Percentiles rank a stretch among this genome's conserved stretches.
These are phyloP conservation scores for Tetraneura akinire DNA, from an alignment of 1,140 invertebrate species.

Conservation along the genomic window DNA sequence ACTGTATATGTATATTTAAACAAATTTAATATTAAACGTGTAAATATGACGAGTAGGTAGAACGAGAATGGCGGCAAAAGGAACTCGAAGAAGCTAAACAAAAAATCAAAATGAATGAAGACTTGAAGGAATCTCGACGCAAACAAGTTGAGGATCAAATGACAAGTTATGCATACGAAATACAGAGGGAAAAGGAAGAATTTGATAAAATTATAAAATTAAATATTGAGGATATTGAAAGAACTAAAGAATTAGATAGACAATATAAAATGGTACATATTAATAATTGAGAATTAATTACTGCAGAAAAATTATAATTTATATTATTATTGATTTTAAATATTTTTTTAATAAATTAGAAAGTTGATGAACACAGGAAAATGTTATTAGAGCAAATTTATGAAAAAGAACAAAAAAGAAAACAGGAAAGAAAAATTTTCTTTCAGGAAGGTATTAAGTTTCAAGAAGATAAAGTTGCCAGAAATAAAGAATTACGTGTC, in stretches of 20 bases:
- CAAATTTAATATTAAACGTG: not conserved
- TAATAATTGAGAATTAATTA: not conserved
- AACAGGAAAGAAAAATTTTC: conserved; percentile 64
- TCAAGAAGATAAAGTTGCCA: conserved; percentile 58
- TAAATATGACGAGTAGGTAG: conserved; percentile 54
- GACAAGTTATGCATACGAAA: conserved; percentile 64
- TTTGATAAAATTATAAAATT: conserved; percentile 57
- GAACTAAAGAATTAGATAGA: conserved; percentile 8
- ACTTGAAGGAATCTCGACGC: conserved; percentile 59
- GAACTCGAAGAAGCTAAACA: conserved; percentile 57
- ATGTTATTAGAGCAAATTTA: conserved; percentile 66
- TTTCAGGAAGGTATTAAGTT: conserved; percentile 68
- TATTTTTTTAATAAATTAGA: conserved; percentile 36
- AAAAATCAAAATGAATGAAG: conserved; percentile 55
- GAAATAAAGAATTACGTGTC: conserved; percentile 62
- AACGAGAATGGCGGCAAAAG: conserved; percentile 59
- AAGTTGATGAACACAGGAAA: conserved; percentile 52
- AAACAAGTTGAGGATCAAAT: conserved; percentile 62
- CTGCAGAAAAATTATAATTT: conserved; percentile 44
- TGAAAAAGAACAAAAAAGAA: conserved; percentile 67
- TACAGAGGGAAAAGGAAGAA: conserved; percentile 65
- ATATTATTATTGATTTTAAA: no score
- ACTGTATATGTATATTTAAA: no score
- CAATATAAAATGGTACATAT: not conserved
- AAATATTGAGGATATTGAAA: not conserved